phyloP scores from a whole-genome alignment of 1,140 invertebrate genomes.

The Arctopsyche grandis region DNA sequence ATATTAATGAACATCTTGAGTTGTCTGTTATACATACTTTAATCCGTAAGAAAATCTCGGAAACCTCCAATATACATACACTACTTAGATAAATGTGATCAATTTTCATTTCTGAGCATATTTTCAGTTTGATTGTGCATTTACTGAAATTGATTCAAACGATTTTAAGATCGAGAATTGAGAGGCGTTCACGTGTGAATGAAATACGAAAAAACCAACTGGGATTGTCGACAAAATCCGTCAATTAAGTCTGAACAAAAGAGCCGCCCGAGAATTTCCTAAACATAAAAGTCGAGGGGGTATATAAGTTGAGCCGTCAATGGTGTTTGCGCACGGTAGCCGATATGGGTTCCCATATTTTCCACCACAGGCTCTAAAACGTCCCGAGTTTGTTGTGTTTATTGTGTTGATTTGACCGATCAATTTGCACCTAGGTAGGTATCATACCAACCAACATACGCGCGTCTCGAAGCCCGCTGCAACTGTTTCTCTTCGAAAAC shows the following conservation, averaged over 20 bases:
- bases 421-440: constrained; percentile 52
- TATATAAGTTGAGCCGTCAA: no score
- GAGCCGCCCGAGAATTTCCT: neutral
- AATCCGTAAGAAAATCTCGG: no score
- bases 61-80: neutral
- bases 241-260: constrained; percentile 13
- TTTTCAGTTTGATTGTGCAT: no score
- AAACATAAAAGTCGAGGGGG: constrained; percentile 17
- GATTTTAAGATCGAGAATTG: neutral
- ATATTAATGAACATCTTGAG: no score
- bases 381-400: constrained; percentile 44
- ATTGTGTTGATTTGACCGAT: constrained; percentile 49
- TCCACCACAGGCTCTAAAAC: constrained; percentile 18
- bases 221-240: constrained; percentile 7
- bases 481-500: constrained; percentile 42
- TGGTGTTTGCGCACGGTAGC: constrained; percentile 16
- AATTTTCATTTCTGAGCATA: no score
- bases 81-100: no score
- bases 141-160: no score
- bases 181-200: neutral
- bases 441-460: constrained; percentile 3
- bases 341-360: constrained; percentile 14
- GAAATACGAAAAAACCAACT: neutral
- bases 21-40: no score
- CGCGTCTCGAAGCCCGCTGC: neutral